These are phyloP conservation scores for Thamnophis elegans DNA, from an alignment of 2,797 vertebrate genomes.

Conservation along the genomic window DNA sequence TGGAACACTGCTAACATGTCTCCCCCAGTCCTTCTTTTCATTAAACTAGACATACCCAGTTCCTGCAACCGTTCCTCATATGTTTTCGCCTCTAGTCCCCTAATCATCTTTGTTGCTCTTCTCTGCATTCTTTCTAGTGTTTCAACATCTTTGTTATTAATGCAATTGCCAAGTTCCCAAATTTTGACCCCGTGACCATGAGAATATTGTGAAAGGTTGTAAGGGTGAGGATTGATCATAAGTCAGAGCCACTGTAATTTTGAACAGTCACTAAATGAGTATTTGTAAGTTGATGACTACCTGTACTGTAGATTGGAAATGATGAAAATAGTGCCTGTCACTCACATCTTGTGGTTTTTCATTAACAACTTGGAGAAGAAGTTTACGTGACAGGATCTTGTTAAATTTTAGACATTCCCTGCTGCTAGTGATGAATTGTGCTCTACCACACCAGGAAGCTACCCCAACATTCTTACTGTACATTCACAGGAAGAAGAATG, in stretches of 20 bases:
- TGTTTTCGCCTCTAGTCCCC: no score
- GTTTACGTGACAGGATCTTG: neutral
- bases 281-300: neutral
- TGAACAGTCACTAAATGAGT: neutral
- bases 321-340: neutral
- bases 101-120: no score
- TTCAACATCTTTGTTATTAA: neutral
- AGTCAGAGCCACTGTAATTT: neutral
- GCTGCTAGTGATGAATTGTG: neutral
- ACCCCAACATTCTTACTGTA: neutral
- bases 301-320: neutral
- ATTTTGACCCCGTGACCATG: neutral
- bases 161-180: neutral
- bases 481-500: neutral
- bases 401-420: neutral
- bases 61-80: no score
- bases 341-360: neutral
- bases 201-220: neutral
- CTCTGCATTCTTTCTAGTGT: no score
- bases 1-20: no score
- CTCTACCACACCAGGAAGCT: neutral
- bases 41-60: no score
- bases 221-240: neutral
- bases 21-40: no score
- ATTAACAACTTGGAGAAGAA: neutral